A percentile compares a stretch with the other conserved stretches of the same genome.
phyloP scores from a whole-genome alignment of 2,113 vertebrate species.

The Casuarius casuarius region DNA sequence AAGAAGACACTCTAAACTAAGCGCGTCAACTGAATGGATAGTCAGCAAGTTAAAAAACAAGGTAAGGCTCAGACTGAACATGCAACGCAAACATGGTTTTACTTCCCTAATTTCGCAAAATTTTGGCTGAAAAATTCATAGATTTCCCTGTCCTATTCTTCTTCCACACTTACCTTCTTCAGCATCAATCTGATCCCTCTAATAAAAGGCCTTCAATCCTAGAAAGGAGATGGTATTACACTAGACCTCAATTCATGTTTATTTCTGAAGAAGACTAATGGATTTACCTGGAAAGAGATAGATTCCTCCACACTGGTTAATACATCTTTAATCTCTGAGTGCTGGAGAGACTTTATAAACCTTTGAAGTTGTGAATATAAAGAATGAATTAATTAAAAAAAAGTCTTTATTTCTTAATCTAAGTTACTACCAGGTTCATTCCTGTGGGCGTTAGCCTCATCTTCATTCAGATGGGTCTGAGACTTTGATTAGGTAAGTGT shows the following conservation, averaged over 20 bases:
- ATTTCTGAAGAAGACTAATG: not conserved
- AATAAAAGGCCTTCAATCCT: not conserved
- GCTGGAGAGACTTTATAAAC: not conserved
- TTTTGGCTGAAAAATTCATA: not conserved
- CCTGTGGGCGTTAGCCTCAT: not conserved
- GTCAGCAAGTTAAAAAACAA: not conserved
- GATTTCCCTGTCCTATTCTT: not conserved
- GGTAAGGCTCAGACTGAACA: rapidly evolving
- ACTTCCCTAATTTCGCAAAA: not conserved
- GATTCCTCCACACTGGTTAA: not conserved
- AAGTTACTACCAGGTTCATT: not conserved
- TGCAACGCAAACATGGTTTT: not conserved
- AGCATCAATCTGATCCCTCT: not conserved
- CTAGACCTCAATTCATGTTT: not conserved
- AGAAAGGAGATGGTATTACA: not conserved
- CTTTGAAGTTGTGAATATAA: not conserved
- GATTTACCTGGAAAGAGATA: not conserved
- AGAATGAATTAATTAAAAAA: not conserved
- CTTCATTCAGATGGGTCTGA: not conserved
- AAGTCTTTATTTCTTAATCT: not conserved
- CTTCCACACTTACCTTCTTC: rapidly evolving
- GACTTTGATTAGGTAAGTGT: not conserved
- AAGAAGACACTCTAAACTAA: not conserved
- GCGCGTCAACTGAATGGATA: not conserved
- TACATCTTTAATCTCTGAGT: not conserved